These are phyloP conservation scores for Geodia barretti DNA, from an alignment of 37 sponge, comb jelly and placozoan species.

Conservation along the genomic window DNA sequence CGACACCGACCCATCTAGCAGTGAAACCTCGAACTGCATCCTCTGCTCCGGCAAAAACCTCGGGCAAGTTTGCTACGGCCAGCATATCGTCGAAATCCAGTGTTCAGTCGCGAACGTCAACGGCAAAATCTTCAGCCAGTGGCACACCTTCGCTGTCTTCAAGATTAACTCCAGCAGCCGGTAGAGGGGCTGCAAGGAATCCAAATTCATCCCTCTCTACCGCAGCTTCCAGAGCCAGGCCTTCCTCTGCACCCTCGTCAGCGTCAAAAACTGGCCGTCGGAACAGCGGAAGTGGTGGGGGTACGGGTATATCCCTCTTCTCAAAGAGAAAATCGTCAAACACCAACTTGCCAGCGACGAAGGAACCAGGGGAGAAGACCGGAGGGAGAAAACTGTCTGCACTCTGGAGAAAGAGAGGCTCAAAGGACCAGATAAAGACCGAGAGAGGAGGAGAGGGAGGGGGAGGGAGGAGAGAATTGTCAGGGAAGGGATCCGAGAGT, in stretches of 20 bases:
- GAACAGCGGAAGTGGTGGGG: neutral
- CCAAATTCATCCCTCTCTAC: neutral
- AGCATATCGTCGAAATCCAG: neutral
- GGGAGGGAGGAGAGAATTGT: neutral
- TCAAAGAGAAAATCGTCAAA: neutral
- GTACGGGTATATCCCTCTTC: too few relatives aligned
- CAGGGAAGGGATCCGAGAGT: neutral
- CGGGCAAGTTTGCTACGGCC: too few relatives aligned
- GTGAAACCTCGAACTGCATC: neutral
- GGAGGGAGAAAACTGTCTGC: neutral
- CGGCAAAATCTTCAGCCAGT: neutral
- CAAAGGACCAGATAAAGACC: neutral
- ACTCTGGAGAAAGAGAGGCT: neutral
- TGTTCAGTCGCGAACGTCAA: neutral
- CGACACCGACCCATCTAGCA: neutral
- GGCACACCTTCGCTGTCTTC: neutral
- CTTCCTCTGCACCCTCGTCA: neutral
- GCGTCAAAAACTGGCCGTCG: neutral
- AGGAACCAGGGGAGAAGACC: neutral
- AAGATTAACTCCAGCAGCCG: neutral
- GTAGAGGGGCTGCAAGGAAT: too few relatives aligned
- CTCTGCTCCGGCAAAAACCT: neutral
- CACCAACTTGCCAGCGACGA: too few relatives aligned
- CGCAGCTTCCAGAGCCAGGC: neutral
- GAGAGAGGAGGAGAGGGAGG: too few relatives aligned